phyloP scores from a whole-genome alignment of 2,113 vertebrate species.

The Rhea pennata region DNA sequence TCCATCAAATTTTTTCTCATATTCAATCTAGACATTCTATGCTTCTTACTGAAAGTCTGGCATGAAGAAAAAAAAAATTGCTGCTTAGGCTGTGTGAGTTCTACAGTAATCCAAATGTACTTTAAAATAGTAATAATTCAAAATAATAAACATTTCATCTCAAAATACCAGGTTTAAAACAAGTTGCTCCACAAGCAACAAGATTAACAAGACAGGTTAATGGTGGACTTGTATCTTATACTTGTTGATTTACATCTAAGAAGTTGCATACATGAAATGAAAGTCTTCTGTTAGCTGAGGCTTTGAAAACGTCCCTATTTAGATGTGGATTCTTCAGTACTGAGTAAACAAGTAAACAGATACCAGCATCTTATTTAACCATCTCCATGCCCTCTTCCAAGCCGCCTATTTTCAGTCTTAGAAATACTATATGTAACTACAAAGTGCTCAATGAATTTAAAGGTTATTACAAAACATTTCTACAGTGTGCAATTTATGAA shows the following conservation, averaged over 20 bases:
- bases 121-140: neutral
- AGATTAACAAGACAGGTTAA: neutral
- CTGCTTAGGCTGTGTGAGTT: neutral
- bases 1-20: neutral
- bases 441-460: neutral
- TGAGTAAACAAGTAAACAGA: neutral
- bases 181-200: neutral
- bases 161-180: neutral
- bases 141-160: neutral
- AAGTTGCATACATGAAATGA: neutral
- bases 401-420: neutral
- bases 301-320: neutral
- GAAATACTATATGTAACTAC: neutral
- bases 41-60: neutral
- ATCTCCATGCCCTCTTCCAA: neutral
- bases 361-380: neutral
- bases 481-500: neutral
- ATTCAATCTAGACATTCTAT: neutral
- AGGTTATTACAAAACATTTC: neutral
- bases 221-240: neutral
- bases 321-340: neutral
- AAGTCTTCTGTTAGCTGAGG: neutral
- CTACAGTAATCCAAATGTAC: neutral
- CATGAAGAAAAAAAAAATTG: neutral
- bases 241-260: neutral